These are phyloP conservation scores for Pemphigus obesinymphae DNA, from an alignment of 1,140 invertebrate species.

Conservation along the genomic window DNA sequence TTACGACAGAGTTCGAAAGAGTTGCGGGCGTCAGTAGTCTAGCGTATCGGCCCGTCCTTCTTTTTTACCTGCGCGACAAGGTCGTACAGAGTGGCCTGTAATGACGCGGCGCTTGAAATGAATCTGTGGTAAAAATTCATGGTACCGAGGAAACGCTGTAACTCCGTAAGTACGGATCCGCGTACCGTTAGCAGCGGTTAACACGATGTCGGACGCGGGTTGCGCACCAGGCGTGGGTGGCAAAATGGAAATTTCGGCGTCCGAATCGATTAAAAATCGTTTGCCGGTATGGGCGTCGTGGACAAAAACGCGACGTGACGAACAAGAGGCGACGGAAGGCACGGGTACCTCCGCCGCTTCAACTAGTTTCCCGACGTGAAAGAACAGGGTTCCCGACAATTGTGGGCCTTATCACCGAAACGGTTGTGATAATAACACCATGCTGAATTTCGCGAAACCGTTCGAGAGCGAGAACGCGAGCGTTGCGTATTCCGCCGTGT, in stretches of 20 bases:
- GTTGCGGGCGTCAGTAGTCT: no score
- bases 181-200: slow-evolving; percentile 43
- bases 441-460: no score
- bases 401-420: neutral
- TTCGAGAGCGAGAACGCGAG: no score
- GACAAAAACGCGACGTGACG: neutral
- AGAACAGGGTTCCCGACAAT: neutral
- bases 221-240: neutral
- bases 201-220: neutral
- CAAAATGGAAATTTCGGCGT: neutral
- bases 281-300: neutral
- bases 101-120: no score
- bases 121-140: no score
- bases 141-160: no score
- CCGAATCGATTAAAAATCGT: neutral
- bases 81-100: no score
- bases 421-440: neutral
- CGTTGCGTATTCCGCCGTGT: no score
- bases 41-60: no score
- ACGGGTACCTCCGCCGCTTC: neutral
- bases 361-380: neutral
- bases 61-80: no score
- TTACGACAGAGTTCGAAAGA: no score
- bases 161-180: neutral
- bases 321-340: neutral